A percentile compares a stretch with the other conserved stretches of the same genome.
phyloP scores from a whole-genome alignment of 2,888 invertebrate genomes.

The Spilarctia lutea region DNA sequence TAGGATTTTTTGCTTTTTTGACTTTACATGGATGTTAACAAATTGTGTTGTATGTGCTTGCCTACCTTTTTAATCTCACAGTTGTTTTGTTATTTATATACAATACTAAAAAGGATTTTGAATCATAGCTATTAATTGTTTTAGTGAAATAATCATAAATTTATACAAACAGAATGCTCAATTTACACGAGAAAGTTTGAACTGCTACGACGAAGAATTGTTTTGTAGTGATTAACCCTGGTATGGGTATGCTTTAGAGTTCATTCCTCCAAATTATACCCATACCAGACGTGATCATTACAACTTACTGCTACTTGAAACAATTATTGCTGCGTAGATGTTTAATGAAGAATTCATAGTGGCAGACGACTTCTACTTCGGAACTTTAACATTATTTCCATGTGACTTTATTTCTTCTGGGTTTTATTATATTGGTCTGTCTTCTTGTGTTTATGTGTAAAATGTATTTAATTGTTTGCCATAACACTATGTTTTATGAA shows the following conservation, averaged over 20 bases:
- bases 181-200: not conserved
- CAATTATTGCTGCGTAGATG: not conserved
- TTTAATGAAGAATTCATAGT: too few species aligned
- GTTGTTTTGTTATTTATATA: not conserved
- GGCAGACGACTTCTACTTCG: too few species aligned
- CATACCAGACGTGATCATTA: not conserved
- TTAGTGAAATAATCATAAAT: too few species aligned
- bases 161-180: too few species aligned
- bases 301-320: not conserved
- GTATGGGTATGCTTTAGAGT: conserved; percentile 1
- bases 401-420: too few species aligned
- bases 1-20: not conserved
- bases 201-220: not conserved
- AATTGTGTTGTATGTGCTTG: not conserved
- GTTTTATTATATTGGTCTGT: too few species aligned
- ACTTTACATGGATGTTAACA: not conserved
- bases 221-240: not conserved
- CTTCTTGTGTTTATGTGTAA: too few species aligned
- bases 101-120: not conserved
- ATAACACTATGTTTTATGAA: too few species aligned
- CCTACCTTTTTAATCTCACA: not conserved
- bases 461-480: too few species aligned
- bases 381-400: too few species aligned
- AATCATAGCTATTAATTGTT: not conserved
- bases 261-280: not conserved